These are phyloP conservation scores for Entomobrya proxima DNA, from an alignment of 2,888 invertebrate species.

Conservation along the genomic window DNA sequence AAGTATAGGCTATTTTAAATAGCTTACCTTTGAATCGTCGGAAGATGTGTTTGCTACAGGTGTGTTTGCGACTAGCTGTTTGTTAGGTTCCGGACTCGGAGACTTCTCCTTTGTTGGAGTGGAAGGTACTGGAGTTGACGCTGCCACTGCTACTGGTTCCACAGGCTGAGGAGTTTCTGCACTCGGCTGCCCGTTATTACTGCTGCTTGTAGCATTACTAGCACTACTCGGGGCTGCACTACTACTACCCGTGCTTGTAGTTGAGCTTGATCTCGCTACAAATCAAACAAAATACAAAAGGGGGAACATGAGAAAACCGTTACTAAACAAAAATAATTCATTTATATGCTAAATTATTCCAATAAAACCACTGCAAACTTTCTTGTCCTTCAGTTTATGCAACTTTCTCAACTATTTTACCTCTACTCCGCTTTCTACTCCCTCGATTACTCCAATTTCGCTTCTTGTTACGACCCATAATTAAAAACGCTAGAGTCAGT, in stretches of 20 bases:
- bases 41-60: slow-evolving; percentile 69
- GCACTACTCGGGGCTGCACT: slow-evolving; percentile 32
- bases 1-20: too few species aligned
- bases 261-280: slow-evolving; percentile 61
- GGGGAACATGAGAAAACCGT: slow-evolving; percentile 12
- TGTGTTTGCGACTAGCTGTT: slow-evolving; percentile 67
- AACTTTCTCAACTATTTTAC: slow-evolving; percentile 8
- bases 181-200: slow-evolving; percentile 22
- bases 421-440: slow-evolving; percentile 60
- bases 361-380: too few species aligned
- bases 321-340: too few species aligned
- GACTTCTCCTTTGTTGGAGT: slow-evolving; percentile 64
- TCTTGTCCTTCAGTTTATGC: neutral
- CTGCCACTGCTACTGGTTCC: slow-evolving; percentile 43
- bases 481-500: slow-evolving; percentile 35
- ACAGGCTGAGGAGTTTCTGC: slow-evolving; percentile 43
- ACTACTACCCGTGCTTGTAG: slow-evolving; percentile 57
- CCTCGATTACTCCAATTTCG: slow-evolving; percentile 48
- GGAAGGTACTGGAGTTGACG: slow-evolving; percentile 55
- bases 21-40: slow-evolving; percentile 70
- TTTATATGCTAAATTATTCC: too few species aligned
- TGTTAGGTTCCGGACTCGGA: slow-evolving; percentile 66
- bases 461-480: slow-evolving; percentile 61
- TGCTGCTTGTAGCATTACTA: slow-evolving; percentile 26
- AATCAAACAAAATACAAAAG: slow-evolving; percentile 2